Evolutionary conservation across 2,797 vertebrate genomes (phyloP), one percentile per base, ranked within the genome.

Genomic region (Discoglossus pictus): DNA sequence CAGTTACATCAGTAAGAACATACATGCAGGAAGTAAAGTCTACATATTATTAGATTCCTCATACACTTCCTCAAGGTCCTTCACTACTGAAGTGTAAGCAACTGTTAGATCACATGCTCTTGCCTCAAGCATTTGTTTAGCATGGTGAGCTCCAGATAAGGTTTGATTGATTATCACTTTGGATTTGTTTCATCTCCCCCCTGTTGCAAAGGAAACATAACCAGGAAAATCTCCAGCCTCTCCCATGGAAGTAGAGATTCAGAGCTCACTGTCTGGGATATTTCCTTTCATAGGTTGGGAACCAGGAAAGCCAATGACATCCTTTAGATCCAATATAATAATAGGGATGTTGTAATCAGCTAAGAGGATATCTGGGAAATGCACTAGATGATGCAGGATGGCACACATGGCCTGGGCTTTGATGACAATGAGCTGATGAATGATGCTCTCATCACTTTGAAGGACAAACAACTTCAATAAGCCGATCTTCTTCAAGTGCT

Each of bases 111-210:
- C 61, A 53, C 25, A 43, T 46, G 21, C 44, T 21, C 3, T 15
- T 54, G 39, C 10, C 12, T 43, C 13, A 4, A 42, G 21, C 25
- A 21, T 50, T 62, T 27, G 39, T 65, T 54, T 13, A 35, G 17
- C n/a, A n/a, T n/a, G n/a, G n/a, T n/a, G n/a, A n/a, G n/a, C n/a
- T n/a, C n/a, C n/a, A n/a, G n/a, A n/a, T n/a, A 34, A 13, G 21
- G 39, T 52, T 38, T 53, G 39, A 24, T 46, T 35, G 34, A 54
- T 54, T 53, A n/a, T 54, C 13, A 7, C n/a, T 44, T 54, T 65
- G 13, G 25, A 55, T 46, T 44, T 11, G 17, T 64, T 53, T 64
- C 39, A 48, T 25, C 16, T 25, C 6, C 6, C 5, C 42, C 31
- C 9, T 54, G 40, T 11, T 17, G 44, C 7, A 36, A 1, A 46